Evolutionary conservation across 2,797 vertebrate species (phyloP).

Genomic region (Scomberomorus guttatus): DNA sequence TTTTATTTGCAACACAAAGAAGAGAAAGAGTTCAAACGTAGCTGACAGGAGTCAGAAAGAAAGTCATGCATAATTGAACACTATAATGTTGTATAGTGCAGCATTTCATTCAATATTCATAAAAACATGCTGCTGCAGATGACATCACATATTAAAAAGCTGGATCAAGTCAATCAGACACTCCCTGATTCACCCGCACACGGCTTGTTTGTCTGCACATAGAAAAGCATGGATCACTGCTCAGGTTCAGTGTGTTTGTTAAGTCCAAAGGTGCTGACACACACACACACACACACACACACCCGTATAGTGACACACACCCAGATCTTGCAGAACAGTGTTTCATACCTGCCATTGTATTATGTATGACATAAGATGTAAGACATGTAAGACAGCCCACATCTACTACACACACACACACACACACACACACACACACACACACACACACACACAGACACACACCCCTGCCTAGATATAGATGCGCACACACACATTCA

Average conservation of each 20-base stretch:
- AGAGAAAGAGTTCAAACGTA: not conserved
- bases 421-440: constrained; percentile 3
- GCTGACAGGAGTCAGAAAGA: too few relatives aligned
- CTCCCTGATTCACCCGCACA: constrained; percentile 37
- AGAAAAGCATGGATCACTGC: not conserved
- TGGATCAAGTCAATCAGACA: constrained; percentile 37
- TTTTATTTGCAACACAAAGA: not conserved
- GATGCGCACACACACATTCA: not conserved
- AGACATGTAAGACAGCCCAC: constrained; percentile 12
- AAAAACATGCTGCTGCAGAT: constrained; percentile 27
- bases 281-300: constrained; percentile 4
- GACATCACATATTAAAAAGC: constrained; percentile 30
- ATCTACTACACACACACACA: not conserved
- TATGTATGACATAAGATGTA: constrained; percentile 65
- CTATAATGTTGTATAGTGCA: constrained; percentile 42
- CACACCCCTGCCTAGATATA: constrained; percentile 3
- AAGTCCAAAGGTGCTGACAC: not conserved
- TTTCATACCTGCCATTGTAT: constrained; percentile 32
- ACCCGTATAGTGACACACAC: constrained; percentile 2
- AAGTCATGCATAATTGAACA: constrained; percentile 57
- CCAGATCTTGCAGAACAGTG: not conserved
- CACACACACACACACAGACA: not conserved
- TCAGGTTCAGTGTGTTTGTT: not conserved
- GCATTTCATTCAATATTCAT: constrained; percentile 57
- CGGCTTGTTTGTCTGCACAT: not conserved